Base-by-base conservation (phyloP, 1,140 invertebrate species). In the Calosoma granatense region DNA sequence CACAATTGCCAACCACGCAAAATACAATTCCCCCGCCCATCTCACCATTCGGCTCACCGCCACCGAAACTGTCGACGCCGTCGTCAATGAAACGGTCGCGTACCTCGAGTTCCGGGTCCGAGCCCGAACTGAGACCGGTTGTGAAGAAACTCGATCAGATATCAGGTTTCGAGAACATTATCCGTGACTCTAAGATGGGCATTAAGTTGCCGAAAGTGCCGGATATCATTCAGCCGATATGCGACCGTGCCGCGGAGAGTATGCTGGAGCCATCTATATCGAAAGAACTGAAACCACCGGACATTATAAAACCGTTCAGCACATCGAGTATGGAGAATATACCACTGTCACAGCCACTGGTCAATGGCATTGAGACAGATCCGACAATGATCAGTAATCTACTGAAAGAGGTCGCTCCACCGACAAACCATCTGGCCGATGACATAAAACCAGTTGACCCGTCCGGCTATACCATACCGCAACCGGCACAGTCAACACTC, bases 61-160 rank as follows among this genome's bases (percentile, higher is more conserved):
- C 26, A 60, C 68, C 64, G 60, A n/a, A 61, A 22, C 14, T n/a
- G 22, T 57, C 63, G 21, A 61, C 69, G 39, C 22, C 15, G 55
- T 22, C 36, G 15, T 21, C 60, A 0, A 22, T 58, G 53, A 6
- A 64, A 68, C 15, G 47, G 54, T 26, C 41, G 59, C 62, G 66
- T 20, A 62, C 65, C 0, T 60, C 56, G 19, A 72, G 68, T 39
- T 71, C 67, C 39, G 68, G 69, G 58, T 67, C 67, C 11, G 71
- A 73, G 58, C 68, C 67, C 2, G 75, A 76, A 61, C 54, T 67
- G 9, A 64, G 71, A 15, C 70, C 71, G 2, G 63, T 70, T 1
- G 60, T 72, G 20, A 72, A 74, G 47, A 74, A 71, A 60, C 61
- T 74, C 30, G 72, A 74, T 58, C 62, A 74, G 60, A 65, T 69